Conservation (phyloP, 2,888 invertebrate species). For the Tenthredo mesomela region DNA sequence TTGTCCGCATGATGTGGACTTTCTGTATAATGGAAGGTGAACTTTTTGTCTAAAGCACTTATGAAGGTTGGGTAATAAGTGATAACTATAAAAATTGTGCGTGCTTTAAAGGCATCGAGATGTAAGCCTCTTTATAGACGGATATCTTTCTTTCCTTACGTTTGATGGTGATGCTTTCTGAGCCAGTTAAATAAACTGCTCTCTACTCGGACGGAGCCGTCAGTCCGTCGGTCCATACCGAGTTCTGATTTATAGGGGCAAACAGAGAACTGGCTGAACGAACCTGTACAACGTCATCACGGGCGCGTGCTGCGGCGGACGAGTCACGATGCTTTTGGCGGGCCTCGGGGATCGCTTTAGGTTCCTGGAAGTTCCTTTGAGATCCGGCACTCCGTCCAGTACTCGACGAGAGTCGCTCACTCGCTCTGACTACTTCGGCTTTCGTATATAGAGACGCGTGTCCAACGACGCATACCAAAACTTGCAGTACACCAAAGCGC, state of each 20-base stretch:
- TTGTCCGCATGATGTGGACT: neutral
- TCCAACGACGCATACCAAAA: conserved; percentile 52
- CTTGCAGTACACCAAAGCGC: conserved; percentile 38
- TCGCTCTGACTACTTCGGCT: conserved; percentile 16
- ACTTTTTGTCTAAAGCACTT: neutral
- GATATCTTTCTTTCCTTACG: conserved; percentile 8
- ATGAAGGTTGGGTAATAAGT: neutral
- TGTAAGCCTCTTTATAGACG: conserved; percentile 12
- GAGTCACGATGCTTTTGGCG: conserved; percentile 49
- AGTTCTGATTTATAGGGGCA: conserved; percentile 50
- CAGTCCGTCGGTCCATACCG: conserved; percentile 38
- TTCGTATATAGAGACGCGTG: conserved; percentile 38
- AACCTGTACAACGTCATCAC: conserved; percentile 52
- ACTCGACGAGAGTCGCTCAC: neutral
- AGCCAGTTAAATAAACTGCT: conserved; percentile 39
- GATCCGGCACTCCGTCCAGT: conserved; percentile 51
- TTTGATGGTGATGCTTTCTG: conserved; percentile 2
- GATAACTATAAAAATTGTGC: neutral
- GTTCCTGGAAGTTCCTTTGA: conserved; percentile 51
- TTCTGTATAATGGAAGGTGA: neutral
- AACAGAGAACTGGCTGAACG: conserved; percentile 50
- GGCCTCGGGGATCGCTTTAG: conserved; percentile 41
- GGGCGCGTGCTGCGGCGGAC: conserved; percentile 43
- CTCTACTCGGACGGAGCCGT: neutral
- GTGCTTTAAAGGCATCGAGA: neutral